Evolutionary conservation across 2,797 vertebrate species (phyloP).

Genomic region (Periparus ater): DNA sequence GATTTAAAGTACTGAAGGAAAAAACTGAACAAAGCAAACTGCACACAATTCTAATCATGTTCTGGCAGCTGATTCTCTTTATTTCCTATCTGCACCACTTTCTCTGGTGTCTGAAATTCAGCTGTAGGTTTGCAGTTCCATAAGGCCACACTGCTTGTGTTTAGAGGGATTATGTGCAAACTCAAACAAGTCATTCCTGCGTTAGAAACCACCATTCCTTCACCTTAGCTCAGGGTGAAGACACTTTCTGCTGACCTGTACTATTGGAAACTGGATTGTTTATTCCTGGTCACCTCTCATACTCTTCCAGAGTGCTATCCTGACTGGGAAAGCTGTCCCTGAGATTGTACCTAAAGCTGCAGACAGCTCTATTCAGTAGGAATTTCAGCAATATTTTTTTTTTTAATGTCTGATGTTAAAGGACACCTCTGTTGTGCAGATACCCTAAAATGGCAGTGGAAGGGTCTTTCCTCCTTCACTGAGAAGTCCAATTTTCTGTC

Average conservation of each 20-base stretch:
- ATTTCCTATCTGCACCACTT: not conserved
- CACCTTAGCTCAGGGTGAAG: not conserved
- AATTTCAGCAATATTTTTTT: not conserved
- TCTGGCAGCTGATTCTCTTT: not conserved
- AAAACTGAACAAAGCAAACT: slow-evolving; percentile 42
- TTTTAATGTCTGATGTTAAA: not conserved
- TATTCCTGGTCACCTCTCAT: not conserved
- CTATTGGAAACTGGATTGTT: not conserved
- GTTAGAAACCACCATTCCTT: not conserved
- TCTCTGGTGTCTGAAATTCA: not conserved
- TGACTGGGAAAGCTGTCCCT: not conserved
- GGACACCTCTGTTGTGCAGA: not conserved
- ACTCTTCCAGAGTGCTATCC: not conserved
- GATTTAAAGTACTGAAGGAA: slow-evolving; percentile 58
- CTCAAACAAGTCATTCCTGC: not conserved
- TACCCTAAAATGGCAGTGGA: not conserved
- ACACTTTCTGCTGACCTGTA: not conserved
- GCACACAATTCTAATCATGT: slow-evolving; percentile 10
- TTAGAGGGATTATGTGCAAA: not conserved
- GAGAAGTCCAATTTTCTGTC: not conserved
- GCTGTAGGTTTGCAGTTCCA: not conserved
- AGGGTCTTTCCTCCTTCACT: not conserved
- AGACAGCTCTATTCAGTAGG: not conserved
- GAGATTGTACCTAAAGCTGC: not conserved
- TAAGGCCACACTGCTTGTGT: not conserved